These are phyloP conservation scores for Mormyrus proboscirostris DNA, from an alignment of 2,797 vertebrate species.

Conservation along the genomic window DNA sequence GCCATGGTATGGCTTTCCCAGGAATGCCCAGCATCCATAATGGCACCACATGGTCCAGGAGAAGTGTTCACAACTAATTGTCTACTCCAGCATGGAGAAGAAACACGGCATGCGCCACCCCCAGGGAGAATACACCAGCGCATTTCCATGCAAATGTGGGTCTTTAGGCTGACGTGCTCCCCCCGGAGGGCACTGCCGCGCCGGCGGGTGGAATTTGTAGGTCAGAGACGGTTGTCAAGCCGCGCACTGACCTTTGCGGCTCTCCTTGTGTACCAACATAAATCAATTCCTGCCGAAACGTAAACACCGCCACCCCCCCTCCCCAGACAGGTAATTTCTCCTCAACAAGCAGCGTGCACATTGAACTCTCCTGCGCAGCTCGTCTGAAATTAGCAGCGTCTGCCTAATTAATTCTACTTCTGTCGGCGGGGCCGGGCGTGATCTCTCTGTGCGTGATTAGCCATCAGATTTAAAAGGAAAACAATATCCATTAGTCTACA, in stretches of 20 bases:
- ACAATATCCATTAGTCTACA: slow-evolving; percentile 62
- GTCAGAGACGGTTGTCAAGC: slow-evolving; percentile 49
- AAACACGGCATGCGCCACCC: slow-evolving; percentile 26
- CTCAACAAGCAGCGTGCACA: slow-evolving; percentile 28
- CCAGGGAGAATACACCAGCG: slow-evolving; percentile 43
- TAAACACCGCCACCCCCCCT: slow-evolving; percentile 32
- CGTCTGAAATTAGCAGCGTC: slow-evolving; percentile 56
- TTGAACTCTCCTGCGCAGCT: slow-evolving; percentile 39
- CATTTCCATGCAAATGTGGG: slow-evolving; percentile 32
- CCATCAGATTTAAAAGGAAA: slow-evolving; percentile 54
- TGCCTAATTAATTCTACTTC: slow-evolving; percentile 62
- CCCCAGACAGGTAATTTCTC: slow-evolving; percentile 56
- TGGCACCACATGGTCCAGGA: slow-evolving; percentile 44
- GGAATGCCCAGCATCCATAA: slow-evolving; percentile 40
- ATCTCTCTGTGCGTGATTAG: slow-evolving; percentile 60
- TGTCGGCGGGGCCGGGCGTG: slow-evolving; percentile 49
- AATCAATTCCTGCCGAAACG: slow-evolving; percentile 54
- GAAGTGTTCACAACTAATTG: slow-evolving; percentile 49
- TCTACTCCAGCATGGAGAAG: slow-evolving; percentile 39
- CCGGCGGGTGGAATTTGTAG: slow-evolving; percentile 54
- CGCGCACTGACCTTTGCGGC: slow-evolving; percentile 52
- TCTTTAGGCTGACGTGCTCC: slow-evolving; percentile 56
- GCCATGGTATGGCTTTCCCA: not conserved
- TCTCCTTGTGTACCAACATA: slow-evolving; percentile 52
- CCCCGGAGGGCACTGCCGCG: slow-evolving; percentile 43